Percentiles rank a stretch among this genome's conserved stretches.
Evolutionary conservation across 1,140 invertebrate species (phyloP).

Genomic region (Drosophila malerkotliana): DNA sequence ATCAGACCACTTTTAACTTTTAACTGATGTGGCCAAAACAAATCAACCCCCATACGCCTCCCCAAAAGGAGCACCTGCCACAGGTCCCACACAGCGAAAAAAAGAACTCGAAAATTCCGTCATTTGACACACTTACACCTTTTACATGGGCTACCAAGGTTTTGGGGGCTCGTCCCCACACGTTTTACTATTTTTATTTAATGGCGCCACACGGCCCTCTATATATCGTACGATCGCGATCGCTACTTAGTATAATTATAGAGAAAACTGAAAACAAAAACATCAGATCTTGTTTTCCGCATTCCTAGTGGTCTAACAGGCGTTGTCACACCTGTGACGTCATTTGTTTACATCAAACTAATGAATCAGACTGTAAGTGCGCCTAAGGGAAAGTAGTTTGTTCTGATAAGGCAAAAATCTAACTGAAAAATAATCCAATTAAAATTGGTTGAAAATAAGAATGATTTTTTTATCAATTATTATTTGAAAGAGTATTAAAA

Average conservation of each 20-base stretch:
- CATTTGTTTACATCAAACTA: constrained; percentile 70
- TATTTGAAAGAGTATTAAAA: constrained; percentile 3
- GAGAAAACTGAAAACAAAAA: constrained; percentile 15
- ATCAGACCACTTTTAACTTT: constrained; percentile 16
- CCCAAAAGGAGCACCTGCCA: constrained; percentile 11
- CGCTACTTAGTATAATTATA: constrained; percentile 24
- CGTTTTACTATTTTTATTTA: constrained; percentile 17
- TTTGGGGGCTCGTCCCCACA: constrained; percentile 41
- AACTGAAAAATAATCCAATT: no score
- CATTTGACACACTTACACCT: constrained; percentile 5
- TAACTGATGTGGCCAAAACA: constrained; percentile 1
- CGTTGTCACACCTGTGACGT: constrained; percentile 57
- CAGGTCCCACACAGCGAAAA: constrained; percentile 11
- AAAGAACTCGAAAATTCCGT: background rate
- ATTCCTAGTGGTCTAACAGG: constrained; percentile 40
- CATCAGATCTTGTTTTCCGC: constrained; percentile 52
- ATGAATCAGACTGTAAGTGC: constrained; percentile 20
- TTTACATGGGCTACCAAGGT: constrained; percentile 9
- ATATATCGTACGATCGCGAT: constrained; percentile 36
- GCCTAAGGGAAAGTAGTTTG: background rate
- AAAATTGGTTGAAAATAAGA: background rate
- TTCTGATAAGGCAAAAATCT: background rate
- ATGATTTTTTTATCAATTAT: background rate
- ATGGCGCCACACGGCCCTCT: constrained; percentile 25
- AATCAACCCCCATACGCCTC: background rate